Evolutionary conservation across 2,113 vertebrate species (phyloP).

Genomic region (Corynorhinus townsendii): DNA sequence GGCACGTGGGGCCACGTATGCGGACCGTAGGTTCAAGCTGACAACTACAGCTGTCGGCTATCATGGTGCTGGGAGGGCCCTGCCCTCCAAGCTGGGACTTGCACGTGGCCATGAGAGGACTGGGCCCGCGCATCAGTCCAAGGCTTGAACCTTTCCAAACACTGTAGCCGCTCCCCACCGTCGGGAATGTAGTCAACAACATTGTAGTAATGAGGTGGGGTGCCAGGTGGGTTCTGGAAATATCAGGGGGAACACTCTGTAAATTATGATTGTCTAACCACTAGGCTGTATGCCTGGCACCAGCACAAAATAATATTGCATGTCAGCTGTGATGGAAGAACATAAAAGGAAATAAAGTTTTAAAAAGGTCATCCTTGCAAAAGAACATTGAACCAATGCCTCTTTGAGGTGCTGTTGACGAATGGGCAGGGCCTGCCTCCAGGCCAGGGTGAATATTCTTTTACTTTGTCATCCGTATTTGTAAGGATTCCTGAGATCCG

Average conservation of each 20-base stretch:
- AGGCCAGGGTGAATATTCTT: not conserved
- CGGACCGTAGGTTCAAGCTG: too few relatives aligned
- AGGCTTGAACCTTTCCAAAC: too few relatives aligned
- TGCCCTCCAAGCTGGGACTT: too few relatives aligned
- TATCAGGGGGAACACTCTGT: not conserved
- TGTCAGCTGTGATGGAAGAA: not conserved
- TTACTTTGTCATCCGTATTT: not conserved
- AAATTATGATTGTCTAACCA: not conserved
- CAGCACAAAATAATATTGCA: rapidly evolving
- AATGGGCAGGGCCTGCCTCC: not conserved
- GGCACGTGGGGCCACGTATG: too few relatives aligned
- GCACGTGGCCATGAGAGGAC: too few relatives aligned
- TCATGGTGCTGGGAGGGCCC: too few relatives aligned
- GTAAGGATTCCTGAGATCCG: not conserved
- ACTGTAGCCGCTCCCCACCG: too few relatives aligned
- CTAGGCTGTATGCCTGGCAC: not conserved
- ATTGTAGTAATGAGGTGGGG: rapidly evolving
- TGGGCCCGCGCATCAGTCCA: too few relatives aligned
- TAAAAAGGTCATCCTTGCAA: not conserved
- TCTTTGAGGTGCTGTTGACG: not conserved
- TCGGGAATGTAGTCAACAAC: not conserved
- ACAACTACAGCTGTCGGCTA: too few relatives aligned
- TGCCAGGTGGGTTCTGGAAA: not conserved
- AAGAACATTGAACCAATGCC: not conserved
- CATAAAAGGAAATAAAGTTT: not conserved